Evolutionary conservation across 2,797 vertebrate species (phyloP), one percentile per base, ranked within the genome.

Genomic region (Muraenolepis orangiensis): DNA sequence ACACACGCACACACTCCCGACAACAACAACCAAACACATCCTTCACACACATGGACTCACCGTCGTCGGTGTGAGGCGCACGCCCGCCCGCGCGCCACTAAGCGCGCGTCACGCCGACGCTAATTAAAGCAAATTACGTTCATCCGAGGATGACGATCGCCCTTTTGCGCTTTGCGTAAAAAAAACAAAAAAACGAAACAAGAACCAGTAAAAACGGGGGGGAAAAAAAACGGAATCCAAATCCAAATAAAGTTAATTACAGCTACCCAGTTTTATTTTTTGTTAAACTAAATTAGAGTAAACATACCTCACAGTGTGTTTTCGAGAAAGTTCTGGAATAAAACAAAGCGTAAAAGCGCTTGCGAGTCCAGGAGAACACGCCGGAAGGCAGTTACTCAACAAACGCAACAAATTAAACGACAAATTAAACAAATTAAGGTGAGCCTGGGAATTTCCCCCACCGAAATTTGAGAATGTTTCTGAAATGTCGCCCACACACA

Each of bases 171-270:
- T 51, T 28, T 51, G 64, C 26, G 26, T 46, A 1, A 23, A 26
- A 20, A 26, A 20, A 31, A 51, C n/a, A n/a, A n/a, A n/a, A n/a
- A n/a, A n/a, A n/a, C n/a, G n/a, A n/a, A n/a, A n/a, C n/a, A n/a
- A 5, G 46, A 26, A 3, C 20, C 29, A 7, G 40, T 66, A 7
- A 34, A 29, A n/a, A n/a, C n/a, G n/a, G n/a, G n/a, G n/a, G n/a
- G 32, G n/a, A 18, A 74, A 69, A 46, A 23, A 66, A 66, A 34
- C 36, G 18, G 30, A 38, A 74, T 46, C 11, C 23, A 31, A 69
- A 69, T 29, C 14, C 31, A 66, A 66, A 69, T 67, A 51, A 69
- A 69, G 72, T 26, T 46, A 68, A 74, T 74, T 67, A 20, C 38
- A 57, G n/a, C n/a, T n/a, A n/a, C n/a, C n/a, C 5, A n/a, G 10